phyloP scores from a whole-genome alignment of 2,797 vertebrate species.

The Staurois parvus region DNA sequence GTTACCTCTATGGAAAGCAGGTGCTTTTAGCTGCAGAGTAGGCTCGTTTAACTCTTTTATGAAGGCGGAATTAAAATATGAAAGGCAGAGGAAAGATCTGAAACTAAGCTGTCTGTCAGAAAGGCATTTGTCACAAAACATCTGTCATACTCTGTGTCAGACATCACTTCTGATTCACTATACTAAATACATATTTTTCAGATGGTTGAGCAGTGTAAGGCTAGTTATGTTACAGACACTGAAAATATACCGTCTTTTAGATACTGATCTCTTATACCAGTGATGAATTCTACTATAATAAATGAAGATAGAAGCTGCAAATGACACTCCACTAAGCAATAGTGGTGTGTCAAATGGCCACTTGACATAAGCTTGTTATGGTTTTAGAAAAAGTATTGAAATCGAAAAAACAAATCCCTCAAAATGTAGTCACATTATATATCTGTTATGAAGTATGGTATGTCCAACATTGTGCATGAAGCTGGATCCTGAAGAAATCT shows the following conservation, averaged over 20 bases:
- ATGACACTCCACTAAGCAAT: no score
- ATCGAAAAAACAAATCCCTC: no score
- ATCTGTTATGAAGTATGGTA: no score
- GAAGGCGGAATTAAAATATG: conserved; percentile 11
- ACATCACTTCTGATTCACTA: conserved; percentile 9
- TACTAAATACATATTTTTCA: conserved; percentile 52
- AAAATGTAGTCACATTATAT: no score
- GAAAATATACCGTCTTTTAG: background rate
- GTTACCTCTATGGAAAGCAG: background rate
- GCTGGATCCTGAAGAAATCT: no score
- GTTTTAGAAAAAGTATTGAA: no score
- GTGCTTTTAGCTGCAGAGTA: background rate
- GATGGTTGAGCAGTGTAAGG: conserved; percentile 5
- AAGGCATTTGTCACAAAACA: conserved; percentile 55
- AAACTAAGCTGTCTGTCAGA: conserved; percentile 39
- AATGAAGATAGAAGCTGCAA: no score
- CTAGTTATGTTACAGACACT: background rate
- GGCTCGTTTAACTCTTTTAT: conserved; percentile 1
- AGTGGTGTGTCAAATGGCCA: no score
- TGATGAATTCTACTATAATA: no score
- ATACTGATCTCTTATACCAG: background rate
- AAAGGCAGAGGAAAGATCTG: conserved; percentile 36
- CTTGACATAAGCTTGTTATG: no score
- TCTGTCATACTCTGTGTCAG: conserved; percentile 42
- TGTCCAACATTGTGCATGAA: no score